phyloP scores from a whole-genome alignment of 2,888 invertebrate genomes.

The Drosophila anomelani region DNA sequence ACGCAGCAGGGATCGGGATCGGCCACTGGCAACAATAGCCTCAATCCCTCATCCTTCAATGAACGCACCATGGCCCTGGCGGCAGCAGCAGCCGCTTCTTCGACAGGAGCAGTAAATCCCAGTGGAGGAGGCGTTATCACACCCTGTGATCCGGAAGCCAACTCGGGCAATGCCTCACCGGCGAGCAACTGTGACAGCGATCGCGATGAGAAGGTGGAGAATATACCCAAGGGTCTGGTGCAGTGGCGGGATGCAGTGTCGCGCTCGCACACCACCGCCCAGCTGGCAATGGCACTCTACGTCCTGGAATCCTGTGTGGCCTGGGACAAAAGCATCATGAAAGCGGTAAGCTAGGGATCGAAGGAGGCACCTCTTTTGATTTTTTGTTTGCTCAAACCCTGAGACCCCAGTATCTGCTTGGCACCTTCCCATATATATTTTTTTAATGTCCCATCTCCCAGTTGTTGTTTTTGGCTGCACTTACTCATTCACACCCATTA shows the following conservation, averaged over 20 bases:
- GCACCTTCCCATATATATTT: constrained; percentile 7
- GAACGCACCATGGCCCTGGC: constrained; percentile 82
- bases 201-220: constrained; percentile 83
- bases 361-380: constrained; percentile 3
- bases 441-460: constrained; percentile 1
- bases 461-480: constrained; percentile 31
- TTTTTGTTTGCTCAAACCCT: neutral
- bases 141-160: constrained; percentile 62
- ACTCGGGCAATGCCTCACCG: constrained; percentile 82
- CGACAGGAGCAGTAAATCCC: constrained; percentile 32
- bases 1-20: constrained; percentile 68
- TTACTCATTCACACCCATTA: constrained; percentile 1
- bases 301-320: constrained; percentile 96
- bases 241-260: constrained; percentile 96
- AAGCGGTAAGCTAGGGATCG: constrained; percentile 91
- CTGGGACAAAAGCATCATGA: constrained; percentile 99
- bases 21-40: constrained; percentile 42
- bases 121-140: constrained; percentile 35
- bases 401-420: constrained; percentile 15
- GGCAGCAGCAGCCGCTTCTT: constrained; percentile 68
- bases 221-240: constrained; percentile 87
- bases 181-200: constrained; percentile 84
- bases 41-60: constrained; percentile 79
- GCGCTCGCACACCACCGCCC: constrained; percentile 94
- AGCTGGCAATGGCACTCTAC: constrained; percentile 94